phyloP scores from a whole-genome alignment of 2,888 invertebrate species.

The Cephus spinipes region DNA sequence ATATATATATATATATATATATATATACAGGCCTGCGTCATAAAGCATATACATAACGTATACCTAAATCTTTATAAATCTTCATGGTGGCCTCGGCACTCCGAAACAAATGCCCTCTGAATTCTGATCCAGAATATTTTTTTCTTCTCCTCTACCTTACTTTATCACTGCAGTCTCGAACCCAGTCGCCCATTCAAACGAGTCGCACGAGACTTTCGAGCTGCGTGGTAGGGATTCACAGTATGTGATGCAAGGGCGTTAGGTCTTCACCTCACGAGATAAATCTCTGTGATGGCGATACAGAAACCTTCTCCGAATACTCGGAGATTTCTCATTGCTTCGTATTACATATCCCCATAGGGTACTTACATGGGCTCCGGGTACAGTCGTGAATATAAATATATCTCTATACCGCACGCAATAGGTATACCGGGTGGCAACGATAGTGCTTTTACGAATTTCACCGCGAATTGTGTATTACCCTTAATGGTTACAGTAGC shows the following conservation, averaged over 20 bases:
- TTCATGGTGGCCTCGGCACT: constrained; percentile 17
- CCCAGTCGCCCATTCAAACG: neutral
- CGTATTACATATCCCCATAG: neutral
- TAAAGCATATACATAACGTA: constrained; percentile 28
- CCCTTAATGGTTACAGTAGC: neutral
- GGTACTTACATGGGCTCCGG: neutral
- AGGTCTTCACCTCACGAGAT: neutral
- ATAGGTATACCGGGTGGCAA: neutral
- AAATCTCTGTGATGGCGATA: neutral
- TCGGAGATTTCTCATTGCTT: neutral
- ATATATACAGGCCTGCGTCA: neutral
- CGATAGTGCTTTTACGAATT: neutral
- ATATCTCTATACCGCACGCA: neutral
- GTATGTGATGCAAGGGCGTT: neutral
- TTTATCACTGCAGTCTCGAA: constrained; percentile 5
- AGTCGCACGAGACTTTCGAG: neutral
- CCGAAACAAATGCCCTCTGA: constrained; percentile 37
- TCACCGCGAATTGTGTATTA: neutral
- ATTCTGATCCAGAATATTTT: constrained; percentile 35
- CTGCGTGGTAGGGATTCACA: neutral
- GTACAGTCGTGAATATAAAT: neutral
- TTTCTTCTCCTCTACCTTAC: neutral
- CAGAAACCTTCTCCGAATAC: neutral
- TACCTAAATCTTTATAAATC: constrained; percentile 35
- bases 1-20: neutral